phyloP scores from a whole-genome alignment of 2,797 vertebrate genomes.

The Tadarida brasiliensis region DNA sequence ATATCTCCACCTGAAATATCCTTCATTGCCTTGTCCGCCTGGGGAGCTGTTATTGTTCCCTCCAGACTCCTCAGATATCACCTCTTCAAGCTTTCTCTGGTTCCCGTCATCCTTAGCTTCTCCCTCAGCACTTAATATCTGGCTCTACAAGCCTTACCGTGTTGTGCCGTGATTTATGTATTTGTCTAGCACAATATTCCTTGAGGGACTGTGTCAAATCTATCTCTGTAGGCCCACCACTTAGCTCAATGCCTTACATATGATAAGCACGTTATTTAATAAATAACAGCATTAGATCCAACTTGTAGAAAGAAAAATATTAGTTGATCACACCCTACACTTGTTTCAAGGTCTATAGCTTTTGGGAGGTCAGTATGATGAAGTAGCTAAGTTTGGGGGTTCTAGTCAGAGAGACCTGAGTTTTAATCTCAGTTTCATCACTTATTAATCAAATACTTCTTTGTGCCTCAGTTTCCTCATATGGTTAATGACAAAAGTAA shows the following conservation, averaged over 20 bases:
- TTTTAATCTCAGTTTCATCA: not conserved
- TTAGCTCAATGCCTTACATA: not conserved
- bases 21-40: not conserved
- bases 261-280: not conserved
- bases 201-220: not conserved
- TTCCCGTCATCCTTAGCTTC: not conserved
- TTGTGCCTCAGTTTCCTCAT: not conserved
- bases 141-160: not conserved
- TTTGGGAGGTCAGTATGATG: no score
- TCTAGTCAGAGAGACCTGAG: not conserved
- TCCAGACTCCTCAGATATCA: not conserved
- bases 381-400: not conserved
- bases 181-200: not conserved
- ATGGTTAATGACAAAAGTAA: not conserved
- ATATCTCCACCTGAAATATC: not conserved
- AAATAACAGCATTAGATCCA: not conserved
- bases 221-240: not conserved
- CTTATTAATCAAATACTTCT: not conserved
- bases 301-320: not conserved
- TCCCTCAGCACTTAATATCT: not conserved
- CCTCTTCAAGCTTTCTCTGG: not conserved
- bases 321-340: not conserved
- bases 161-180: not conserved
- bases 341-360: not conserved
- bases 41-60: not conserved